phyloP scores from a whole-genome alignment of 2,888 invertebrate genomes.

The Heliconius hortense region DNA sequence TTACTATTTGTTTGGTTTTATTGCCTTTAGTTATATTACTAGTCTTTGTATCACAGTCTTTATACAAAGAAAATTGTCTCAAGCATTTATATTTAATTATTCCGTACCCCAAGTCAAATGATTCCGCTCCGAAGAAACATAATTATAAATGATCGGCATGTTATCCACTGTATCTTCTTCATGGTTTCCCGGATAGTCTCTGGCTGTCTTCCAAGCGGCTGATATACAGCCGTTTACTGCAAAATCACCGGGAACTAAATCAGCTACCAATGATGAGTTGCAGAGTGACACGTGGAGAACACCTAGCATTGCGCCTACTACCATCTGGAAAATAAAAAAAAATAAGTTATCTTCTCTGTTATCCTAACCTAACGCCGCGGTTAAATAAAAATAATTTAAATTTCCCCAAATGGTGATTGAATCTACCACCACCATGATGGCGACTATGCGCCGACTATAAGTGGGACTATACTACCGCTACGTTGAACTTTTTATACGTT shows the following conservation, averaged over 20 bases:
- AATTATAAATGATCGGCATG: conserved; percentile 87
- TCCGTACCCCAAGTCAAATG: conserved; percentile 87
- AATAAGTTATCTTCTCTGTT: neutral
- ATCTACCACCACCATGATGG: too few relatives aligned
- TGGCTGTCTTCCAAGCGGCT: conserved; percentile 83
- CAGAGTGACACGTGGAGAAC: conserved; percentile 87
- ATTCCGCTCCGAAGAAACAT: conserved; percentile 89
- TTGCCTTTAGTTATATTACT: too few relatives aligned
- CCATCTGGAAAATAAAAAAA: conserved; percentile 63
- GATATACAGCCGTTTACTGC: conserved; percentile 89
- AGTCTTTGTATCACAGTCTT: too few relatives aligned
- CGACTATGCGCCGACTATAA: too few relatives aligned
- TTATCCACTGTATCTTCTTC: conserved; percentile 63
- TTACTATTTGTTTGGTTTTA: conserved; percentile 66
- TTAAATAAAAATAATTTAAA: neutral
- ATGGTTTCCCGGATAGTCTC: conserved; percentile 64
- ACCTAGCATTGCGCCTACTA: conserved; percentile 85
- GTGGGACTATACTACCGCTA: too few relatives aligned
- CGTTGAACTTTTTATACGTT: too few relatives aligned
- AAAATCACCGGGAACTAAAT: conserved; percentile 91
- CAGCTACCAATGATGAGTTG: conserved; percentile 83
- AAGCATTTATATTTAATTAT: neutral
- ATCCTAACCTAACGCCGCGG: neutral
- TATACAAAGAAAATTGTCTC: too few relatives aligned
- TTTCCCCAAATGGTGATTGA: too few relatives aligned